Evolutionary conservation across 2,113 vertebrate genomes (phyloP).

Genomic region (Istiophorus platypterus): DNA sequence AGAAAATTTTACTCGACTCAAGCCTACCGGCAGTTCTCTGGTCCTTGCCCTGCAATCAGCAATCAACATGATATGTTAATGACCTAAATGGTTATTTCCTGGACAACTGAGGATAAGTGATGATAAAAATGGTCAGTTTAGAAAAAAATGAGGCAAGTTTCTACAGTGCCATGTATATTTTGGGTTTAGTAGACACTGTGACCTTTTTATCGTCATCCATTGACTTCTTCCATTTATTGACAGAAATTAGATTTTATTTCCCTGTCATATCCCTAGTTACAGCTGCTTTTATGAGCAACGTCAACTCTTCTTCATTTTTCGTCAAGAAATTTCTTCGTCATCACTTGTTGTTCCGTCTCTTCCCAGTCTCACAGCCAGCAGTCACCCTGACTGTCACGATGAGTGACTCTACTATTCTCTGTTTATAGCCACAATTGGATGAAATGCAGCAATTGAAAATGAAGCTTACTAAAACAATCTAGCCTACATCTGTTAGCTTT

Average conservation of each 20-base stretch:
- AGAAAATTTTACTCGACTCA: neutral
- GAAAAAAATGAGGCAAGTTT: neutral
- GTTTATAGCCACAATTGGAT: neutral
- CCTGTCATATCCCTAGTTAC: neutral
- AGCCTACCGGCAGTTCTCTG: neutral
- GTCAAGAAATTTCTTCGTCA: neutral
- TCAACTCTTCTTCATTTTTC: neutral
- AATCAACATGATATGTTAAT: neutral
- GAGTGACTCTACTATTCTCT: neutral
- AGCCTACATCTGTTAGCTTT: neutral
- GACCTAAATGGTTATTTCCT: neutral
- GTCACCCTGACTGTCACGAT: neutral
- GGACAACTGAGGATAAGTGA: neutral
- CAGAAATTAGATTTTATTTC: neutral
- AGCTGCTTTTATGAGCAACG: neutral
- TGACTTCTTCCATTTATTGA: neutral
- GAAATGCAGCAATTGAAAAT: neutral
- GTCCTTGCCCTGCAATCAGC: neutral
- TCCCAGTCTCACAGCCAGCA: neutral
- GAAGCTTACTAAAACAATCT: neutral
- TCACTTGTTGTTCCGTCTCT: neutral
- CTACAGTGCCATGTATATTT: neutral
- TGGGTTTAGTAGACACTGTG: too few species aligned
- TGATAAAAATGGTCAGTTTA: neutral
- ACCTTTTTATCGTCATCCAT: neutral